Percentiles rank a stretch among this genome's conserved stretches.
phyloP scores from a whole-genome alignment of 2,888 invertebrate genomes.

The Eilema depressum region DNA sequence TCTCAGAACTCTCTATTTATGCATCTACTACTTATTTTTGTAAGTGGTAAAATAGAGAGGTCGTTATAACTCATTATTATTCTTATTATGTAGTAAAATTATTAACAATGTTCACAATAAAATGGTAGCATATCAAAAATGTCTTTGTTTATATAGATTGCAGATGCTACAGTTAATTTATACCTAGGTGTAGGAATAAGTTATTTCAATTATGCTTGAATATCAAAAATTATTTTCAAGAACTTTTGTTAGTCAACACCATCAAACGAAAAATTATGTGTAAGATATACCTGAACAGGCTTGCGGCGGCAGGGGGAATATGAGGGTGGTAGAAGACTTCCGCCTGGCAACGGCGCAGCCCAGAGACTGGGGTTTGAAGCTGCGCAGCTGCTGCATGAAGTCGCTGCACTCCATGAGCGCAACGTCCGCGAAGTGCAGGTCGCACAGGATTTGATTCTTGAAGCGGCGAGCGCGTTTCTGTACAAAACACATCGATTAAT shows the following conservation, averaged over 20 bases:
- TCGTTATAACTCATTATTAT: too few relatives aligned
- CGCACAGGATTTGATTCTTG: conserved; percentile 97
- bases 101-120: too few relatives aligned
- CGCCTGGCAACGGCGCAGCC: conserved; percentile 97
- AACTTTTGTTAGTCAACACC: neutral
- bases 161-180: too few relatives aligned
- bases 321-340: conserved; percentile 97
- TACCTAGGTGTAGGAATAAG: too few relatives aligned
- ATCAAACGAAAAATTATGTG: neutral
- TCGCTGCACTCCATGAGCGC: conserved; percentile 99
- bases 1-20: too few relatives aligned
- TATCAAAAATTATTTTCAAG: too few relatives aligned
- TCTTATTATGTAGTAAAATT: too few relatives aligned
- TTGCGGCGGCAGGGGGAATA: conserved; percentile 97
- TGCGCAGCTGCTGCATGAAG: conserved; percentile 98
- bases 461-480: conserved; percentile 89
- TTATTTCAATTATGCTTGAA: too few relatives aligned
- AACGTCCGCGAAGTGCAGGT: conserved; percentile 98
- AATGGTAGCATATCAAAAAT: too few relatives aligned
- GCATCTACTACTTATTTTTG: too few relatives aligned
- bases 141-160: too few relatives aligned
- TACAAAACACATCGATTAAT: conserved; percentile 2
- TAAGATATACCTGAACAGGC: conserved; percentile 93
- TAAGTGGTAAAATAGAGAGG: too few relatives aligned
- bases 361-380: conserved; percentile 98